A percentile compares a stretch with the other conserved stretches of the same genome.
phyloP scores from a whole-genome alignment of 2,113 vertebrate genomes.

The Austrofundulus limnaeus region DNA sequence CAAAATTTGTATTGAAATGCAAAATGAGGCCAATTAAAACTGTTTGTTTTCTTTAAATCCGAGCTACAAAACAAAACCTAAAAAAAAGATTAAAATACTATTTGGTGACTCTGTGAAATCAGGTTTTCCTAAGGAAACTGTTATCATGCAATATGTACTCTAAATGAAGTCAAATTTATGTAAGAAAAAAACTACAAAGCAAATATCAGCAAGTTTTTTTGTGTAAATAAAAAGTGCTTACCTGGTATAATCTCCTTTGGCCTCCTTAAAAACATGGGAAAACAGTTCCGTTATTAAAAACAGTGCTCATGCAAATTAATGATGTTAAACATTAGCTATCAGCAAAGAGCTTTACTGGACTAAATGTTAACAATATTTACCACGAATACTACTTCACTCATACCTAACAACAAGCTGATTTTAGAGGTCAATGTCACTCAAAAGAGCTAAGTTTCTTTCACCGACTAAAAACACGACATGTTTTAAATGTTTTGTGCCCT shows the following conservation, averaged over 20 bases:
- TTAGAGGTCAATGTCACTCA: not conserved
- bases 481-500: constrained; percentile 44
- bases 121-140: too few relatives aligned
- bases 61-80: not conserved
- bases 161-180: not conserved
- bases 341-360: not conserved
- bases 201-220: not conserved
- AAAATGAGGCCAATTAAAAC: not conserved
- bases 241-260: constrained; percentile 93
- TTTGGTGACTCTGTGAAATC: too few relatives aligned
- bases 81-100: too few relatives aligned
- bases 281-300: constrained; percentile 44
- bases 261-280: constrained; percentile 82
- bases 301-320: not conserved
- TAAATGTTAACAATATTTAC: not conserved
- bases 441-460: not conserved
- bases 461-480: constrained; percentile 13
- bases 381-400: not conserved
- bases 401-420: not conserved
- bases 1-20: constrained; percentile 7
- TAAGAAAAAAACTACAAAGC: too few relatives aligned
- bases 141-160: not conserved
- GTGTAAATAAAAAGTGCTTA: constrained; percentile 71
- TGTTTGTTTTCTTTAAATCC: too few relatives aligned
- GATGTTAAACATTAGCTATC: constrained; percentile 2